These are phyloP conservation scores for Megaceryle maxima DNA, from an alignment of 2,113 vertebrate species.

Conservation along the genomic window DNA sequence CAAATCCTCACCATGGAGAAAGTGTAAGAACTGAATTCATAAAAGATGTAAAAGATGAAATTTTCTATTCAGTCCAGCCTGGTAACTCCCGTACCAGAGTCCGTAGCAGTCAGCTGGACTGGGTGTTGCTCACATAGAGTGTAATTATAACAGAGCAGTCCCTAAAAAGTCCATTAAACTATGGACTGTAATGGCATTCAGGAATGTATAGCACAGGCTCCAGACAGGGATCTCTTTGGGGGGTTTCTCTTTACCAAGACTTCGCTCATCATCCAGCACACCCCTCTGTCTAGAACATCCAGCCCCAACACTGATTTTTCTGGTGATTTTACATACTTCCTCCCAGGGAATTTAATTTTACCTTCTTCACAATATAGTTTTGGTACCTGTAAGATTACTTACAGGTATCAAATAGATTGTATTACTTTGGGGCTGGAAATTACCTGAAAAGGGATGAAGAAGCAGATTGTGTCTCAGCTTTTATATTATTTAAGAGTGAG, in stretches of 20 bases:
- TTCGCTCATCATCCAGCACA: neutral
- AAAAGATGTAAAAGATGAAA: neutral
- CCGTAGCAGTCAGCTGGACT: neutral
- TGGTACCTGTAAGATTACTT: neutral
- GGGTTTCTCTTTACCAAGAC: neutral
- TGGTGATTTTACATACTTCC: neutral
- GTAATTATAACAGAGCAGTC: neutral
- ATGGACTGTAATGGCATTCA: neutral
- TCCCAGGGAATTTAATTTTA: neutral
- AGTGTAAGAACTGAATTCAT: neutral
- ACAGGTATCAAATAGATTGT: rapidly evolving
- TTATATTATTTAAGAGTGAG: neutral
- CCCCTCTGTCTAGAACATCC: neutral
- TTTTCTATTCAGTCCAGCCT: neutral
- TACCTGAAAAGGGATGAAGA: neutral
- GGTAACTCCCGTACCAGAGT: neutral
- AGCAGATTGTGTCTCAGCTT: neutral
- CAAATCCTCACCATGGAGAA: neutral
- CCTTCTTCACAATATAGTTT: neutral
- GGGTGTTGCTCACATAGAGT: neutral
- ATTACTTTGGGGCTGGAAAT: neutral
- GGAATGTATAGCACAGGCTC: neutral
- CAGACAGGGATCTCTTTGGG: neutral
- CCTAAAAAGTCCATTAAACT: neutral
- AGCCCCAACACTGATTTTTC: neutral